Evolutionary conservation across 2,888 invertebrate genomes (phyloP).

Genomic region (Cheilosia vernalis): DNA sequence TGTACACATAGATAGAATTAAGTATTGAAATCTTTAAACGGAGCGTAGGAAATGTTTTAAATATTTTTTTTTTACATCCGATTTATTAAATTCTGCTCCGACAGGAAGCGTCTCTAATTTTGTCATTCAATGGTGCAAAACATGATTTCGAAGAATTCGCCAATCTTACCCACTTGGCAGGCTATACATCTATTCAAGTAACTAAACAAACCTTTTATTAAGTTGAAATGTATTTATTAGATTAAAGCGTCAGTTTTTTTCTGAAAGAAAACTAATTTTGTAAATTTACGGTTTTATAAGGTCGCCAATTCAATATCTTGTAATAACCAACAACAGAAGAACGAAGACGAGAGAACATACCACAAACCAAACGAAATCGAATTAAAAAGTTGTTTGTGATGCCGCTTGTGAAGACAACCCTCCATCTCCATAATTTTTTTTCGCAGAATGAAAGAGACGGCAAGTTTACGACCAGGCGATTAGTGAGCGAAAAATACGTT

Average conservation of each 20-base stretch:
- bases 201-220: conserved; percentile 44
- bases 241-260: neutral
- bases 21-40: no score
- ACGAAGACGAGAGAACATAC: conserved; percentile 13
- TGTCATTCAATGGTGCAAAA: no score
- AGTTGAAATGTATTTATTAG: neutral
- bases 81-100: no score
- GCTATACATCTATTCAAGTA: conserved; percentile 5
- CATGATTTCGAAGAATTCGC: neutral
- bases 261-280: neutral
- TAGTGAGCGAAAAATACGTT: conserved; percentile 2
- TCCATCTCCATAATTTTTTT: no score
- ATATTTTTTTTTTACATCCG: no score
- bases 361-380: conserved; percentile 38
- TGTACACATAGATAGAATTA: no score
- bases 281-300: neutral
- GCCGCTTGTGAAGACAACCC: conserved; percentile 30
- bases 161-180: neutral
- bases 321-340: conserved; percentile 50
- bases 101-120: no score
- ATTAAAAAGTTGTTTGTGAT: conserved; percentile 38
- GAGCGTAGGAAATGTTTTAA: no score
- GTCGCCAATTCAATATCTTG: conserved; percentile 12
- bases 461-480: conserved; percentile 3
- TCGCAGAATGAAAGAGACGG: conserved; percentile 7